A percentile compares a stretch with the other conserved stretches of the same genome.
These are phyloP conservation scores for Gambusia affinis DNA, from an alignment of 2,113 vertebrate genomes.

Conservation along the genomic window DNA sequence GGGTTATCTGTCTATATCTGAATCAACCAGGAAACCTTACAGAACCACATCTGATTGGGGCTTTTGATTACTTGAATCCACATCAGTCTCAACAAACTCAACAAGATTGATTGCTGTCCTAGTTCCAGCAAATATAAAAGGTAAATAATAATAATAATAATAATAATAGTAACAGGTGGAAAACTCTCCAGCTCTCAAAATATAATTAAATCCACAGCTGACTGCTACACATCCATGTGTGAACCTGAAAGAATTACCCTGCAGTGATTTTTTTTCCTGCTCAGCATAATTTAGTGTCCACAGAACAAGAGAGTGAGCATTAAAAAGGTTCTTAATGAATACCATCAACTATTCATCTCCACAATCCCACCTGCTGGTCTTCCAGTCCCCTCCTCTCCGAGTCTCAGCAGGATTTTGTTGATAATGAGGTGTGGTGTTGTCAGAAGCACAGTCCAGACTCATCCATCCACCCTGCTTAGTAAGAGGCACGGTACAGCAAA, in stretches of 20 bases:
- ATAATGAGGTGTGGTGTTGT: constrained; percentile 73
- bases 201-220: background rate
- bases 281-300: constrained; percentile 12
- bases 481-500: constrained; percentile 38
- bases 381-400: background rate
- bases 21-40: too few relatives aligned
- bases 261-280: constrained; percentile 1
- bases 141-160: too few relatives aligned
- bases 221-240: background rate
- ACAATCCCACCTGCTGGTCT: constrained; percentile 10
- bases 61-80: background rate
- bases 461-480: constrained; percentile 73
- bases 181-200: background rate
- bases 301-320: background rate
- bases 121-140: background rate
- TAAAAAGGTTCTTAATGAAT: constrained; percentile 60
- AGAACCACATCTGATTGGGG: background rate
- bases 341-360: constrained; percentile 53
- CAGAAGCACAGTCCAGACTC: constrained; percentile 56
- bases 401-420: constrained; percentile 66
- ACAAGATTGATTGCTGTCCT: background rate
- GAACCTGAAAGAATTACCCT: background rate
- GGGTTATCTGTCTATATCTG: background rate
- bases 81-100: background rate
- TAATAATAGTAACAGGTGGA: too few relatives aligned